Conservation (phyloP, 2,888 invertebrate genomes). For the Lochmaea capreae region DNA sequence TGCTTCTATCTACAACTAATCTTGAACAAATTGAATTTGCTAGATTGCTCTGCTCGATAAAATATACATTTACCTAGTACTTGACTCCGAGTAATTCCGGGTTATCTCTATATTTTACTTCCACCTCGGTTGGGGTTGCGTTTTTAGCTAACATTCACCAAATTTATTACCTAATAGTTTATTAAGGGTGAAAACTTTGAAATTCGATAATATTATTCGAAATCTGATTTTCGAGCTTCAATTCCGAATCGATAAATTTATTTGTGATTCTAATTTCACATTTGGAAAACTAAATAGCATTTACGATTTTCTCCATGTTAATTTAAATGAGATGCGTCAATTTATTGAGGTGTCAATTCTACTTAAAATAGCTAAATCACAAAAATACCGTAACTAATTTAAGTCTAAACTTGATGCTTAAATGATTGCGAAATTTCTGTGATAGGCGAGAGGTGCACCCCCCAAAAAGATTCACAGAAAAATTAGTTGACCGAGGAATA, state of each 20-base stretch:
- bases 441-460: no score
- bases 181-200: slow-evolving; percentile 28
- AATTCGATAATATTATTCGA: slow-evolving; percentile 12
- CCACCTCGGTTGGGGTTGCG: slow-evolving; percentile 46
- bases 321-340: no score
- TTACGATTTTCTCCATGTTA: no score
- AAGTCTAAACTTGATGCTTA: no score
- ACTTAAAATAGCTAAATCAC: no score
- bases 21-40: slow-evolving; percentile 66
- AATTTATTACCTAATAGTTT: slow-evolving; percentile 46
- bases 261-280: no score
- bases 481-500: no score
- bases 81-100: slow-evolving; percentile 59
- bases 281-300: no score
- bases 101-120: slow-evolving; percentile 54
- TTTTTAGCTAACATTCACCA: slow-evolving; percentile 44
- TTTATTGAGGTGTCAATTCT: no score
- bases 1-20: slow-evolving; percentile 62
- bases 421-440: no score
- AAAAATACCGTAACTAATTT: no score
- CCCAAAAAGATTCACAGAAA: no score
- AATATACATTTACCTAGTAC: slow-evolving; percentile 65
- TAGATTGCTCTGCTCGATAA: slow-evolving; percentile 66
- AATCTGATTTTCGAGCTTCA: slow-evolving; percentile 19
- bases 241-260: slow-evolving; percentile 11